phyloP scores from a whole-genome alignment of 1,140 invertebrate species.

The Sarcophaga bullata region DNA sequence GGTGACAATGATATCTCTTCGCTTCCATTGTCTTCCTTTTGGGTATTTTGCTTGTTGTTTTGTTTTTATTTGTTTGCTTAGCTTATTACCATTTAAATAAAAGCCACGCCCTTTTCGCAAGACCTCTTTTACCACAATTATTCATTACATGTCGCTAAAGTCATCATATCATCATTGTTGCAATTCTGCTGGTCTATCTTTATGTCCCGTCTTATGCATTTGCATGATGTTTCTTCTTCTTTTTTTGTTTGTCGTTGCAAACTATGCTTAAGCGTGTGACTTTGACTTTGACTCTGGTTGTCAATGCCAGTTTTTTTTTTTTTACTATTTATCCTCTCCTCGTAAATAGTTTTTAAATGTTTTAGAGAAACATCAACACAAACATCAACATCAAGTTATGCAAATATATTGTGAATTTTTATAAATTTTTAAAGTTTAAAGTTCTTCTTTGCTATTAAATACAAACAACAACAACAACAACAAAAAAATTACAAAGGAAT shows the following conservation, averaged over 20 bases:
- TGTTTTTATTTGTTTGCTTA: no score
- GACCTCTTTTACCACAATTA: slow-evolving; percentile 38
- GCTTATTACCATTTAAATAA: slow-evolving; percentile 15
- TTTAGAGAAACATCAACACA: neutral
- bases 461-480: no score
- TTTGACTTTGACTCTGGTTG: slow-evolving; percentile 32
- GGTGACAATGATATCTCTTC: slow-evolving; percentile 35
- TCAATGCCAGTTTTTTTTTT: slow-evolving; percentile 23
- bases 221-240: neutral
- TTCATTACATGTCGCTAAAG: slow-evolving; percentile 31
- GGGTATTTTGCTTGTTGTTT: no score
- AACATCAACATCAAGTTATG: slow-evolving; percentile 14
- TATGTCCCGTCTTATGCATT: neutral
- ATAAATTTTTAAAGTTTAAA: slow-evolving; percentile 32
- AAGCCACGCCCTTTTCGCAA: slow-evolving; percentile 29
- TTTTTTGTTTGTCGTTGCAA: no score
- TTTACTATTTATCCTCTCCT: no score
- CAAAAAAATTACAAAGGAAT: no score
- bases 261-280: slow-evolving; percentile 30
- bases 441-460: neutral
- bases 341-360: neutral
- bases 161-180: neutral
- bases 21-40: neutral
- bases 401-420: slow-evolving; percentile 29
- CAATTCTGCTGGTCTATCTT: neutral